phyloP scores from a whole-genome alignment of 2,797 vertebrate species.

The Helicolenus hilgendorfi region DNA sequence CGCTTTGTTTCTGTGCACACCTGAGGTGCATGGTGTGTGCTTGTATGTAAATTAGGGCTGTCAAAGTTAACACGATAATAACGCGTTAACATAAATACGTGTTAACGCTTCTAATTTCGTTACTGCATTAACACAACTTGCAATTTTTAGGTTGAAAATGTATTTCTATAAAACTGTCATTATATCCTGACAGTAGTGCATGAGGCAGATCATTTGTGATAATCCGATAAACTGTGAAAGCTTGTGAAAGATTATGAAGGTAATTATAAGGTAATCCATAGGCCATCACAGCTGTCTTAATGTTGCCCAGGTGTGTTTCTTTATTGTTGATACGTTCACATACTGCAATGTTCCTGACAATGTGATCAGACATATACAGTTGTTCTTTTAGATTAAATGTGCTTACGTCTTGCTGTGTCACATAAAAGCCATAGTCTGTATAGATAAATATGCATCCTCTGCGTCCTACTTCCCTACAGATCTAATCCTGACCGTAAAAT shows the following conservation, averaged over 20 bases:
- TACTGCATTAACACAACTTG: too few relatives aligned
- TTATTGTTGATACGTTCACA: neutral
- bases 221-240: too few relatives aligned
- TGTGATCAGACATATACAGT: neutral
- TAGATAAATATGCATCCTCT: neutral
- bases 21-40: neutral
- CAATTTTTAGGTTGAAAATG: too few relatives aligned
- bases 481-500: neutral
- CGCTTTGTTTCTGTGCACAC: neutral
- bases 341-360: neutral
- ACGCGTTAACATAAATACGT: accelerated
- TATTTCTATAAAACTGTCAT: too few relatives aligned
- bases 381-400: neutral
- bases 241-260: too few relatives aligned
- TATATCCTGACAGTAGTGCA: too few relatives aligned
- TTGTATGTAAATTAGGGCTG: too few relatives aligned
- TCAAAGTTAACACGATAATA: too few relatives aligned
- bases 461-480: neutral
- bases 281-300: neutral
- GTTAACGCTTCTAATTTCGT: too few relatives aligned
- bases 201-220: too few relatives aligned
- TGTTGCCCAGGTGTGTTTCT: neutral
- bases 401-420: neutral
- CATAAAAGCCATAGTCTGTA: neutral
- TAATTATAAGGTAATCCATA: too few relatives aligned